Evolutionary conservation across 2,113 vertebrate genomes (phyloP).

Genomic region (Chelonoidis abingdonii): DNA sequence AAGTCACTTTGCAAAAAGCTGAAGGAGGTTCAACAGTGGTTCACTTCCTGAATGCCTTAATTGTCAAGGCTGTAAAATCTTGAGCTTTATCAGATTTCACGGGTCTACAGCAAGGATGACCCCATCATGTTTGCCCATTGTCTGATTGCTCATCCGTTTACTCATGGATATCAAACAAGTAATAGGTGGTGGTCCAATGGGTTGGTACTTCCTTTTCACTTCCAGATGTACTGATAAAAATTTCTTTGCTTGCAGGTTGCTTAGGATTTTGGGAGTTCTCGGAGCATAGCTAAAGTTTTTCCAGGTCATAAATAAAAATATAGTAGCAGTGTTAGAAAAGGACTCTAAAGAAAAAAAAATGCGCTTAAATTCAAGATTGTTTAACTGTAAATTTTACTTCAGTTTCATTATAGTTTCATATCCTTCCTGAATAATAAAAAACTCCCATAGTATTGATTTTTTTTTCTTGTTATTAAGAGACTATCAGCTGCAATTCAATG

Average conservation of each 20-base stretch:
- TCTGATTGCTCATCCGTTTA: background rate
- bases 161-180: slow-evolving; percentile 52
- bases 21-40: background rate
- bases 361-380: background rate
- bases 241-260: background rate
- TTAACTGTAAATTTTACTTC: fast-evolving
- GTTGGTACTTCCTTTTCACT: slow-evolving; percentile 46
- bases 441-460: fast-evolving
- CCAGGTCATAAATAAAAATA: background rate
- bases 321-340: background rate
- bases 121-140: slow-evolving; percentile 31
- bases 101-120: slow-evolving; percentile 56
- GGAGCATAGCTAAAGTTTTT: background rate
- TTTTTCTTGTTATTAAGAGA: background rate
- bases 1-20: background rate
- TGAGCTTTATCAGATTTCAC: slow-evolving; percentile 49
- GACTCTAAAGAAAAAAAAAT: background rate
- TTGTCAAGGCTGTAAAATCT: slow-evolving; percentile 47
- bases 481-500: background rate
- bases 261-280: background rate
- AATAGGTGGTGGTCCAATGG: slow-evolving; percentile 47
- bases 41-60: slow-evolving; percentile 38
- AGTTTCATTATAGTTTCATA: background rate
- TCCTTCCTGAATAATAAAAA: background rate
- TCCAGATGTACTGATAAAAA: slow-evolving; percentile 51